Evolutionary conservation across 2,797 vertebrate species (phyloP), one percentile per base, ranked within the genome.

Genomic region (Siniperca undulata): DNA sequence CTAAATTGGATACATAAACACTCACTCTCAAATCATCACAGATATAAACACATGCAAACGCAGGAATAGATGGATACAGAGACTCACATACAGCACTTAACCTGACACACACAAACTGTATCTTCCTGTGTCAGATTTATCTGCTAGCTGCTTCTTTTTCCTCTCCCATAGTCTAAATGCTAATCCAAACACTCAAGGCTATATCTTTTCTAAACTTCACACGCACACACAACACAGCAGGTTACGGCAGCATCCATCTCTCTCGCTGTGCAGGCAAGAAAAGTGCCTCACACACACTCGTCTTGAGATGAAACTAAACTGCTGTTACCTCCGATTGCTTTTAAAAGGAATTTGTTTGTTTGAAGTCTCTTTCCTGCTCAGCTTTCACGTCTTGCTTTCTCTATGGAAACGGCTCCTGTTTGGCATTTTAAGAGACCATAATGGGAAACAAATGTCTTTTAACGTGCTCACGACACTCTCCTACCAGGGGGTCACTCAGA

Each of bases 161-260:
- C 65, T 76, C 71, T 80, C 20, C 17, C 55, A 19, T 77, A 34
- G 22, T 81, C 79, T 65, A 42, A 81, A 86, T 78, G 67, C 64
- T 81, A 77, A 88, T 87, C 80, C 70, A 87, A 88, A 87, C 83
- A 91, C 76, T 68, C 40, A 70, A 20, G 62, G 10, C 68, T 79
- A 13, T 78, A 67, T 74, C 40, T 83, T 73, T 64, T 62, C 22
- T 56, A 71, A 80, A 86, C 71, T 48, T 42, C 20, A 27, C 40
- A 24, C 64, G 55, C 17, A n/a, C 17, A 70, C 20, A 36, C 74
- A 40, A 40, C 13, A n/a, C 60, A 27, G 70, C 65, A 77, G 59
- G 64, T 40, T 61, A 38, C n/a, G 3, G 64, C 44, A 74, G 61
- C 46, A 76, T 68, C 64, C 64, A 58, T 76, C 44, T 61, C 53